phyloP scores from a whole-genome alignment of 2,888 invertebrate species.

The Meiosimyza decipiens region DNA sequence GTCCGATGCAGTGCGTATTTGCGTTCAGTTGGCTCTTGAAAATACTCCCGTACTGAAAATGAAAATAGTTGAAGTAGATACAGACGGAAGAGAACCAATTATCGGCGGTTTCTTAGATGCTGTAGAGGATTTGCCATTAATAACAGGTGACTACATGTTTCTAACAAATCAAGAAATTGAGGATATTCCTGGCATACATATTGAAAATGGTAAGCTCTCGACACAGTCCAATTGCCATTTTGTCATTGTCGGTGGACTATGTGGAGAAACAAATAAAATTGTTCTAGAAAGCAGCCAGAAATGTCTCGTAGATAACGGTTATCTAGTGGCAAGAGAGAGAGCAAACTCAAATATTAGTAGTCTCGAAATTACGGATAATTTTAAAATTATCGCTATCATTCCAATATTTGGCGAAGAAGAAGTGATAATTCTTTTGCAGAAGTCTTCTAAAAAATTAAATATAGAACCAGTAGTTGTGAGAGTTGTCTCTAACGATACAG shows the following conservation, averaged over 20 bases:
- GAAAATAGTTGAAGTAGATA: slow-evolving; percentile 72
- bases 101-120: slow-evolving; percentile 71
- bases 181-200: slow-evolving; percentile 69
- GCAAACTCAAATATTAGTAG: slow-evolving; percentile 67
- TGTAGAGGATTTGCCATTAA: slow-evolving; percentile 76
- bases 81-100: slow-evolving; percentile 68
- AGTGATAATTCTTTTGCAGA: slow-evolving; percentile 59
- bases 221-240: slow-evolving; percentile 60
- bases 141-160: slow-evolving; percentile 75
- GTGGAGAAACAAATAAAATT: slow-evolving; percentile 46
- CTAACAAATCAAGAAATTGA: slow-evolving; percentile 59
- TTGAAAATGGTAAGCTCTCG: slow-evolving; percentile 73
- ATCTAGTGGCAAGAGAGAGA: slow-evolving; percentile 72
- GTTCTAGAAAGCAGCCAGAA: slow-evolving; percentile 67
- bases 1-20: slow-evolving; percentile 71
- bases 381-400: slow-evolving; percentile 54
- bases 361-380: slow-evolving; percentile 52
- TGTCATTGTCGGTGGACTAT: slow-evolving; percentile 54
- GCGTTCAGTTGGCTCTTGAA: slow-evolving; percentile 79
- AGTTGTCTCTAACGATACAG: slow-evolving; percentile 54
- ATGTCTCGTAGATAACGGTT: slow-evolving; percentile 72
- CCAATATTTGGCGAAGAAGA: slow-evolving; percentile 58
- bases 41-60: slow-evolving; percentile 75
- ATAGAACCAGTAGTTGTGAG: slow-evolving; percentile 51
- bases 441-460: slow-evolving; percentile 46